Base-by-base conservation (phyloP, 1,140 invertebrate species). In the Cyclargus thomasi region DNA sequence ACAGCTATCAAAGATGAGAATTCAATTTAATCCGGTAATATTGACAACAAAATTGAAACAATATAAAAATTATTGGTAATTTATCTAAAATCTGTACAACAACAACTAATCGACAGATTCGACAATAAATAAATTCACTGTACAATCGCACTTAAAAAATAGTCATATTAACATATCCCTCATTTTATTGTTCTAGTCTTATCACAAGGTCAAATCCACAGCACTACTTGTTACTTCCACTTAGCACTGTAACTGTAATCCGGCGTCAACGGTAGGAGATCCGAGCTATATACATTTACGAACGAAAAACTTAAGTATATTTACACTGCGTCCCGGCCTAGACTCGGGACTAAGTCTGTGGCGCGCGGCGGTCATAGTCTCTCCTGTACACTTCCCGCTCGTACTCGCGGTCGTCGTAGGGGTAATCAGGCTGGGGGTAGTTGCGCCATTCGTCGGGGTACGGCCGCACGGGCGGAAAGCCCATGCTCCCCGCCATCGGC, bases 121-220 rank as follows among this genome's bases (percentile, higher is more conserved):
- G 74, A 83, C 74, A 90, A 90, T 90, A 90, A 90, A 90, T 88
- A 85, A 87, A 86, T 87, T 89, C 80, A 83, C 85, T 88, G 86
- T 88, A 90, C 88, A 90, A 83, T 86, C 83, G 86, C 78, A 88
- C 82, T 82, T 85, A 86, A 67, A 82, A 79, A 81, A 84, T 77
- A 83, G 78, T 85, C 79, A 86, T 74, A 76, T 75, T 74, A 75
- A 70, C 72, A 65, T 74, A 79, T 65, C 79, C 83, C 70, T 68
- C 67, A 78, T 79, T 63, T 70, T 55, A 74, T 82, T 80, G 81
- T 83, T 79, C 76, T 86, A 83, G 68, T 77, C 82, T 88, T 90
- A 90, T 86, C 86, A 88, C 83, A 83, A 84, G 85, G 81, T 85
- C 79, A 83, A 86, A 85, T 85, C 81, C 85, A 86, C 85, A 88